Percentiles rank a stretch among this genome's conserved stretches.
phyloP scores from a whole-genome alignment of 1,140 invertebrate genomes.

The Eufriesea mexicana region DNA sequence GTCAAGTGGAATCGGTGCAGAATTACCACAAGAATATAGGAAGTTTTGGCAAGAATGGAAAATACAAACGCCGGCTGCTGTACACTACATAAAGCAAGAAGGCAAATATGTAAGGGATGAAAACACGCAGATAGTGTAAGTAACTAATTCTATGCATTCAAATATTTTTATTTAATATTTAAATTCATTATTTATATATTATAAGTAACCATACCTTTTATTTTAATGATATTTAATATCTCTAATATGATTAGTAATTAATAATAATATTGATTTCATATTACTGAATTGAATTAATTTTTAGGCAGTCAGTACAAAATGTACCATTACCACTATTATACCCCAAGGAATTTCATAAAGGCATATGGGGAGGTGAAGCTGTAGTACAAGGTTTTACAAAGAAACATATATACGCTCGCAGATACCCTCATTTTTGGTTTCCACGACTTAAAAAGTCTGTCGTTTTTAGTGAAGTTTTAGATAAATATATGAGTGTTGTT shows the following conservation, averaged over 20 bases:
- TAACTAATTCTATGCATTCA: slow-evolving; percentile 25
- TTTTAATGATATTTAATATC: background rate
- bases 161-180: background rate
- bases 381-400: slow-evolving; percentile 94
- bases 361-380: slow-evolving; percentile 98
- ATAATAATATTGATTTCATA: no score
- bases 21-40: slow-evolving; percentile 92
- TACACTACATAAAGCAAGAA: slow-evolving; percentile 92
- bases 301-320: slow-evolving; percentile 88
- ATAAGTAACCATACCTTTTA: background rate
- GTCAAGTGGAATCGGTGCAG: slow-evolving; percentile 84
- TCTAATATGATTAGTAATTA: no score
- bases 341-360: slow-evolving; percentile 91
- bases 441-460: slow-evolving; percentile 90
- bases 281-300: background rate
- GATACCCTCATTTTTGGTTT: slow-evolving; percentile 93
- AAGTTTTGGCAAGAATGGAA: slow-evolving; percentile 95
- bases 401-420: slow-evolving; percentile 83
- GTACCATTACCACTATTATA: slow-evolving; percentile 89
- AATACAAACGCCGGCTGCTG: slow-evolving; percentile 87
- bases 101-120: slow-evolving; percentile 89
- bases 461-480: slow-evolving; percentile 96
- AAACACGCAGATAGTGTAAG: slow-evolving; percentile 87
- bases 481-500: slow-evolving; percentile 91
- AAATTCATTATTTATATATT: background rate